Conservation (phyloP, 2,113 vertebrate species). For the Regulus satrapa region DNA sequence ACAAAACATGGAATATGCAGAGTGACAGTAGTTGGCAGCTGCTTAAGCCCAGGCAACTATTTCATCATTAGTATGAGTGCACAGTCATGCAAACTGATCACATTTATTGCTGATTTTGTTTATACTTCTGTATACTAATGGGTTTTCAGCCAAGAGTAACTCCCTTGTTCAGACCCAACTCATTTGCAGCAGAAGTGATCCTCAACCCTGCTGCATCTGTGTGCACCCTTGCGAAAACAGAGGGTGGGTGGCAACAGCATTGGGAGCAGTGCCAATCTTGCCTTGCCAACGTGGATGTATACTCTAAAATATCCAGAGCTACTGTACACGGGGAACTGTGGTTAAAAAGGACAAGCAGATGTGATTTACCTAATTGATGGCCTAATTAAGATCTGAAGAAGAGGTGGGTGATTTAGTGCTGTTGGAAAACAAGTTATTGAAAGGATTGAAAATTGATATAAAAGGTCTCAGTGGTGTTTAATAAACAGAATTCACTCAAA, state of each 20-base stretch:
- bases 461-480: constrained; percentile 57
- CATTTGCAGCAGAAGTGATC: constrained; percentile 60
- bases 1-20: background rate
- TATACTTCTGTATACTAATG: background rate
- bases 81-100: constrained; percentile 40
- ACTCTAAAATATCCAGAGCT: constrained; percentile 43
- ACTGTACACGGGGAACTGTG: background rate
- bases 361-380: constrained; percentile 61
- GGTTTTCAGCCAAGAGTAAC: constrained; percentile 60
- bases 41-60: constrained; percentile 23
- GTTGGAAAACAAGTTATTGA: constrained; percentile 64
- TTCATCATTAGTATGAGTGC: constrained; percentile 37
- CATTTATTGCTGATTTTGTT: constrained; percentile 62
- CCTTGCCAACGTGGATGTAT: constrained; percentile 19
- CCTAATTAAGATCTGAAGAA: constrained; percentile 63
- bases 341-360: constrained; percentile 64
- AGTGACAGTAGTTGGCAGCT: constrained; percentile 33
- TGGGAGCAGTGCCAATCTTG: constrained; percentile 40
- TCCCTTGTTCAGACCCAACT: constrained; percentile 51
- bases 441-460: constrained; percentile 57
- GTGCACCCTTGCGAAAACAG: background rate
- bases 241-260: constrained; percentile 36
- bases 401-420: constrained; percentile 58
- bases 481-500: constrained; percentile 51
- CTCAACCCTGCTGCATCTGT: constrained; percentile 47